Conservation (phyloP, 2,888 invertebrate genomes). For the Slavum lentiscoides region DNA sequence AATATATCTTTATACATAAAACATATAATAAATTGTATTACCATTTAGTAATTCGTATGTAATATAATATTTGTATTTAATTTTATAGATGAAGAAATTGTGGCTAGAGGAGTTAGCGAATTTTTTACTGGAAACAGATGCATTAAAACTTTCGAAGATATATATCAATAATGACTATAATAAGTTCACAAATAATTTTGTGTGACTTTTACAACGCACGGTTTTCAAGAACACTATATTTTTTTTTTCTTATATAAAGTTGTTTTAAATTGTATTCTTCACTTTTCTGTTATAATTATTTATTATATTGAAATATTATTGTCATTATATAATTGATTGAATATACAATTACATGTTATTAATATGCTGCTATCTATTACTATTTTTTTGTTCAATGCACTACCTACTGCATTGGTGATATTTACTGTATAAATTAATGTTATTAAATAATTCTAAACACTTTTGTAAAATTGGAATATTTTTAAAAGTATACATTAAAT, state of each 20-base stretch:
- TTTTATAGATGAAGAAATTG: conserved; percentile 46
- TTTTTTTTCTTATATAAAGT: not conserved
- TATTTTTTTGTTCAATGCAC: not conserved
- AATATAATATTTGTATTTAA: conserved; percentile 2
- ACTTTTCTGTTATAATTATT: too few relatives aligned
- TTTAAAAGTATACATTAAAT: too few relatives aligned
- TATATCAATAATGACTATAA: conserved; percentile 43
- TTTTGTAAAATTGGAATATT: too few relatives aligned
- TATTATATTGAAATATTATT: too few relatives aligned
- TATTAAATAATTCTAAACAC: too few relatives aligned
- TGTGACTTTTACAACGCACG: too few relatives aligned
- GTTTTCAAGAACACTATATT: not conserved
- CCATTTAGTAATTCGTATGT: not conserved
- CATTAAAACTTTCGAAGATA: conserved; percentile 52
- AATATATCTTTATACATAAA: too few relatives aligned
- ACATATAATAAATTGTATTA: too few relatives aligned
- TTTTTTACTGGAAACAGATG: conserved; percentile 52
- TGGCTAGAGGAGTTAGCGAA: conserved; percentile 52
- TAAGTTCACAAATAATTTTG: not conserved
- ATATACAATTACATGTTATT: not conserved
- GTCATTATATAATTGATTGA: too few relatives aligned
- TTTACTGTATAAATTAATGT: not conserved
- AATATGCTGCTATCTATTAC: not conserved
- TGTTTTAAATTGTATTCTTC: too few relatives aligned
- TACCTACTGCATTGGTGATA: not conserved